These are phyloP conservation scores for Conchocele bisecta DNA, from an alignment of 2,888 invertebrate species.

Conservation along the genomic window DNA sequence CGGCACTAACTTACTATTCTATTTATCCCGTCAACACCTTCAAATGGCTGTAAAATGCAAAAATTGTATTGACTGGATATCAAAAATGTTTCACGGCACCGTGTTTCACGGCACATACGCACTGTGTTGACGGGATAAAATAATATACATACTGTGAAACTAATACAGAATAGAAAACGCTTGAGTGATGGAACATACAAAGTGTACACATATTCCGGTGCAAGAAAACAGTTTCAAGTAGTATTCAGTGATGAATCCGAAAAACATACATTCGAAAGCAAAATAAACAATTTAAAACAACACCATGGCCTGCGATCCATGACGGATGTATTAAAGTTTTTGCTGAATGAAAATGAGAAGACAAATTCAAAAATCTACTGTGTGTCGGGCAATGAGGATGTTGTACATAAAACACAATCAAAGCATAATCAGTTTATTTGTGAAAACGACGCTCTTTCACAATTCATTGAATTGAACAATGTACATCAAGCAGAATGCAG, in stretches of 20 bases:
- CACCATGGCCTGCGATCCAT: not conserved
- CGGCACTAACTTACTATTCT: too few species aligned
- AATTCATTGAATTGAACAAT: not conserved
- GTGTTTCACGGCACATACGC: too few species aligned
- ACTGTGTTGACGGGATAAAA: too few species aligned
- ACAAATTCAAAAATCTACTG: too few species aligned
- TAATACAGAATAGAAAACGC: not conserved
- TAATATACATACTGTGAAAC: too few species aligned
- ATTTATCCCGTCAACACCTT: too few species aligned
- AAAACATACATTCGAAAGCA: not conserved
- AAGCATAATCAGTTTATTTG: not conserved
- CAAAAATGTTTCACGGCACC: too few species aligned
- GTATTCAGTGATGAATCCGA: not conserved
- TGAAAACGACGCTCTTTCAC: not conserved
- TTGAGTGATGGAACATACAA: constrained; percentile 3
- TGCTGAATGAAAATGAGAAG: not conserved
- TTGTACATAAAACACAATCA: too few species aligned
- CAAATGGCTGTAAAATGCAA: too few species aligned
- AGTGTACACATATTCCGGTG: not conserved
- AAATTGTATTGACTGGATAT: too few species aligned
- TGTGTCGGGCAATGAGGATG: not conserved
- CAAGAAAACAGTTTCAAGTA: not conserved
- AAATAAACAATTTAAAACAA: not conserved
- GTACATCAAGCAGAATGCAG: not conserved
- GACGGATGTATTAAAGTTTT: not conserved